These are phyloP conservation scores for Candidula unifasciata DNA, from an alignment of 2,888 invertebrate species.

Conservation along the genomic window DNA sequence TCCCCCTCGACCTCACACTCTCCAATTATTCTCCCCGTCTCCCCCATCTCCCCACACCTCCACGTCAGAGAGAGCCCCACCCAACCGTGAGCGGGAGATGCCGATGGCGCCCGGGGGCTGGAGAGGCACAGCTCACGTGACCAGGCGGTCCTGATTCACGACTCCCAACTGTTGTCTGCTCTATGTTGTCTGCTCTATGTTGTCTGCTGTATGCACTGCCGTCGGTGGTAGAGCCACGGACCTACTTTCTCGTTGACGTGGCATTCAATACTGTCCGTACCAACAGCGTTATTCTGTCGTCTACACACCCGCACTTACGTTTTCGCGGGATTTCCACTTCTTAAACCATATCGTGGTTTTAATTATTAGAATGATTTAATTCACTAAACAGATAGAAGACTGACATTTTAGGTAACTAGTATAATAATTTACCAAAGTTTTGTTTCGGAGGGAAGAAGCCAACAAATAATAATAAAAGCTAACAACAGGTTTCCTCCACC, in stretches of 20 bases:
- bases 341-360: too few species aligned
- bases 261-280: background rate
- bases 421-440: too few species aligned
- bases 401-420: too few species aligned
- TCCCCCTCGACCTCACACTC: too few species aligned
- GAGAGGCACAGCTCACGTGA: background rate
- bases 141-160: background rate
- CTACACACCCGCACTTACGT: too few species aligned
- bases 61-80: background rate
- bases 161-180: background rate
- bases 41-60: too few species aligned
- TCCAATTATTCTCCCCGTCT: too few species aligned
- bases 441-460: background rate
- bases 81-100: background rate
- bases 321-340: too few species aligned
- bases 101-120: background rate
- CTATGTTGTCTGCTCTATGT: too few species aligned
- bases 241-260: constrained; percentile 23
- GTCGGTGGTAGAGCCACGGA: background rate
- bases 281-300: background rate
- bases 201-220: background rate
- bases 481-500: background rate
- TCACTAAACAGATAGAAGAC: too few species aligned
- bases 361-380: too few species aligned
- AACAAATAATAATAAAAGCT: background rate